phyloP scores from a whole-genome alignment of 2,113 vertebrate species.

The Hippocampus barbouri region DNA sequence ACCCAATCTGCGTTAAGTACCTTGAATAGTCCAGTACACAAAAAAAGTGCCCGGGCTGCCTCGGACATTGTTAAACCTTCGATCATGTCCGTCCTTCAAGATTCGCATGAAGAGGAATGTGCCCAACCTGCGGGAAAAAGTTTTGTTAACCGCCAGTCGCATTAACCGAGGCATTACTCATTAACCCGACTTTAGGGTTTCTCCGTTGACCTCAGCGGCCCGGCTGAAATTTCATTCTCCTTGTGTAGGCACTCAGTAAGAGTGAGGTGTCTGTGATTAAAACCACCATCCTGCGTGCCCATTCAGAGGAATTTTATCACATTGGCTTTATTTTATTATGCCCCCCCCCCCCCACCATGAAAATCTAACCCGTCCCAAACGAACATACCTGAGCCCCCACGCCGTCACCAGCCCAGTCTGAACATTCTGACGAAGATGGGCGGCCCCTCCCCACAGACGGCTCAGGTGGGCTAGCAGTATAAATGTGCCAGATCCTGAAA shows the following conservation, averaged over 20 bases:
- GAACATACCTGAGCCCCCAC: slow-evolving; percentile 72
- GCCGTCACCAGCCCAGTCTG: slow-evolving; percentile 74
- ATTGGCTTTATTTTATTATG: not conserved
- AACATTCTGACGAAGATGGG: slow-evolving; percentile 69
- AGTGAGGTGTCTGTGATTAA: not conserved
- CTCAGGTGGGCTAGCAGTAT: slow-evolving; percentile 76
- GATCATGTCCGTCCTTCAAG: slow-evolving; percentile 75
- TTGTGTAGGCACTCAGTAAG: not conserved
- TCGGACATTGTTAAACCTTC: slow-evolving; percentile 74
- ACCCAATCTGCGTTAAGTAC: slow-evolving; percentile 43
- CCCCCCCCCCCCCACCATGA: not conserved
- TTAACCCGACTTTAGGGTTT: slow-evolving; percentile 62
- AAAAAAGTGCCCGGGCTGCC: slow-evolving; percentile 74
- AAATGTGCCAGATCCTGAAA: slow-evolving; percentile 75
- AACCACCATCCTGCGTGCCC: not conserved
- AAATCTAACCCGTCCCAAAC: not conserved
- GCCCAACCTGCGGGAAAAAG: slow-evolving; percentile 65
- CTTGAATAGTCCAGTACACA: slow-evolving; percentile 79
- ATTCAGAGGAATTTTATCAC: not conserved
- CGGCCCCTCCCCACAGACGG: slow-evolving; percentile 70
- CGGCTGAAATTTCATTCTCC: not conserved
- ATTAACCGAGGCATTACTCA: slow-evolving; percentile 67
- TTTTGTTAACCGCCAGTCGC: slow-evolving; percentile 31
- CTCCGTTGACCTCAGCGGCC: slow-evolving; percentile 29
- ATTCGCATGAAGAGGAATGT: slow-evolving; percentile 77